Base-by-base conservation (phyloP, 2,113 vertebrate genomes). In the Ochotona princeps region DNA sequence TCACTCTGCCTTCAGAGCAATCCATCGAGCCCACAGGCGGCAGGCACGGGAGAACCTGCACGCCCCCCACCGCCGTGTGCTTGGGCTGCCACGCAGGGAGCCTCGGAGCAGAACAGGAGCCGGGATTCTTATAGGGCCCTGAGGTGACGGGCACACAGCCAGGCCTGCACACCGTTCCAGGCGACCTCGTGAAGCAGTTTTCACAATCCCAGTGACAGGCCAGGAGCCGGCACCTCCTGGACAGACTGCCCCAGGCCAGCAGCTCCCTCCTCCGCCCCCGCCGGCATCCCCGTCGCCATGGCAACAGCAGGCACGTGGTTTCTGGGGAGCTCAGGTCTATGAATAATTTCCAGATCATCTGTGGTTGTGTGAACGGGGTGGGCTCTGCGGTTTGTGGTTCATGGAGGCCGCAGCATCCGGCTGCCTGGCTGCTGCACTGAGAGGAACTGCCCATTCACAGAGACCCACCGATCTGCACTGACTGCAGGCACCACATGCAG, bases 331-430 rank as follows among this genome's bases (percentile, higher is more conserved):
- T 97, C 0, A 7, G 94, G 83, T 96, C 98, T 98, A 98, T 98
- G 98, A 98, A 98, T 98, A 98, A 95, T 79, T 94, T 96, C 74
- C 13, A 94, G 97, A 96, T 97, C 96, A 94, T 92, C 87, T 82
- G 47, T 88, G 96, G 94, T 14, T 76, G 94, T 94, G 95, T 93
- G 97, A 96, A 96, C 5, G 47, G 82, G 67, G 95, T 96, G 90
- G 96, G 92, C 96, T 96, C 20, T 17, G 26, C 81, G 35, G 73
- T 51, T 44, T 44, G 60, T 54, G 93, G 91, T 94, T 38, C 80
- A 72, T 25, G 88, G 94, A 93, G 95, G 93, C 74, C 87, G 49
- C 7, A 5, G 87, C 93, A 11, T 28, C 12, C 49, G 72, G 14
- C 54, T n/a, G 8, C 54, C 60, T 10, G 44, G 26, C 61, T 0